Base-by-base conservation (phyloP, 2,113 vertebrate species). In the Mastomys coucha region DNA sequence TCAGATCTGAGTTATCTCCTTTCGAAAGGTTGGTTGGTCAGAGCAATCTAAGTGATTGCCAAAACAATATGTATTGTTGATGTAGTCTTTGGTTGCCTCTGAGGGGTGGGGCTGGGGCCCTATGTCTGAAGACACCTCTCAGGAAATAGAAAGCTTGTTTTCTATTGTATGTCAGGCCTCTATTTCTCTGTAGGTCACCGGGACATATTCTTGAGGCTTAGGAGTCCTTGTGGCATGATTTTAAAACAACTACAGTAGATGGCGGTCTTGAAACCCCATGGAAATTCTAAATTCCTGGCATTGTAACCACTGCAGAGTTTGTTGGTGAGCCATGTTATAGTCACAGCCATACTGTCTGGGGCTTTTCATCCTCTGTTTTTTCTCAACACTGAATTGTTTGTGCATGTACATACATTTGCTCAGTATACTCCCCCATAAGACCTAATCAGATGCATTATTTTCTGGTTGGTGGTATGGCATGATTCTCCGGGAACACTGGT, bases 121-220 rank as follows among this genome's bases (percentile, higher is more conserved):
- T 82, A 16, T 16, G 24, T 22, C 56, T 6, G 36, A 89, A 42
- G 10, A 75, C 9, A 0, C 53, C 91, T 89, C 73, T 89, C 72
- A 42, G 39, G 42, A 78, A 92, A 39, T 82, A 49, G 89, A 39
- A 80, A 91, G 73, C 16, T 31, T 33, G 28, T 6, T 53, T 87
- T 91, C 31, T 51, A 36, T 70, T 87, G 1, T 33, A n/a, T 58
- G 45, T 24, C 5, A 81, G 24, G 65, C 12, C 45, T 94, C 60
- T 82, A 58, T 19, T 82, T 97, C 56, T 45, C 93, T 90, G 45
- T 93, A 67, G 69, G 24, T 72, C 14, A 72, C n/a, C 26, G 51
- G 67, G 13, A 16, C 63, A 11, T 65, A 45, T 49, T 75, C 14
- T 84, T 81, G 70, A n/a, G 20, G 45, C 84, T 31, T 42, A 0